Base-by-base conservation (phyloP, 1,140 invertebrate species). In the Nylanderia fulva region DNA sequence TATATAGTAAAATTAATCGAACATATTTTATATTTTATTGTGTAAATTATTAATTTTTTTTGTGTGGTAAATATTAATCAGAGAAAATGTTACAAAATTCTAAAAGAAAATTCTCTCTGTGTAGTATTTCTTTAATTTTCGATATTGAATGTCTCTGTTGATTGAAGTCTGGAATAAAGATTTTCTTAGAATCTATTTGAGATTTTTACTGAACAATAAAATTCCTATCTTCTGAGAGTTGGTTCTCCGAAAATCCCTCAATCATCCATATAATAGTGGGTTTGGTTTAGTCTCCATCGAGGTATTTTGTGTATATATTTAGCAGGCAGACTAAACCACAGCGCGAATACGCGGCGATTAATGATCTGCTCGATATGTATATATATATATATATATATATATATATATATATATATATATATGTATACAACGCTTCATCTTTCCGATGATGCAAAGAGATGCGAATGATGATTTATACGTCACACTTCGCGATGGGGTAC, bases 381-480 rank as follows among this genome's bases (percentile, higher is more conserved):
- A n/a, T n/a, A n/a, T n/a, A n/a, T n/a, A n/a, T n/a, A n/a, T n/a
- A n/a, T n/a, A n/a, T n/a, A n/a, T n/a, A n/a, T n/a, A n/a, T n/a
- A n/a, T n/a, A n/a, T n/a, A n/a, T n/a, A n/a, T n/a, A n/a, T n/a
- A n/a, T n/a, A n/a, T n/a, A n/a, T n/a, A n/a, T n/a, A 77, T 52
- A 52, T 48, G 76, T 27, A 21, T 18, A 36, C 33, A 66, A 79
- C 33, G 39, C 42, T 64, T 56, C 42, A 77, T 63, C 72, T 63
- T 15, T 13, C n/a, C 45, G 58, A 84, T 84, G 33, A 79, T 52
- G 74, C 61, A 56, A 84, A 15, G 1, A 61, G 2, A 64, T 11
- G 56, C 18, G n/a, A 21, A 45, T 42, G 76, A 79, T 56, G 76
- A 80, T 80, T 80, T 68, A 39, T 36, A 68, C 1, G 33, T 45